Percentiles rank a stretch among this genome's conserved stretches.
These are phyloP conservation scores for Boleophthalmus pectinirostris DNA, from an alignment of 2,113 vertebrate genomes.

Conservation along the genomic window DNA sequence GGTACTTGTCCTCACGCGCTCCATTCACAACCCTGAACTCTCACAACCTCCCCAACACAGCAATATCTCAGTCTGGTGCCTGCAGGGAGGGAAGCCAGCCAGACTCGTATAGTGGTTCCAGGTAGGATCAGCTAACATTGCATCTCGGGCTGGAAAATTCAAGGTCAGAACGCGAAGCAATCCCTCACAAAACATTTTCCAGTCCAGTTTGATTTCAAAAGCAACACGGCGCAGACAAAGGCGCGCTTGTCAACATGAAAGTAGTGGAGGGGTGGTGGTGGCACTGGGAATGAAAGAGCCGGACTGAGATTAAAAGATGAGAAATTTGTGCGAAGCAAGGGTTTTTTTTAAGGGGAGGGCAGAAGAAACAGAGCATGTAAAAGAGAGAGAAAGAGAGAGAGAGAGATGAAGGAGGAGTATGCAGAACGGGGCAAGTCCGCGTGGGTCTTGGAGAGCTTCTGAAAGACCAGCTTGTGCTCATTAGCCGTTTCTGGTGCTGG, in stretches of 20 bases:
- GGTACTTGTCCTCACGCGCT: constrained; percentile 13
- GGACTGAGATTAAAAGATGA: constrained; percentile 39
- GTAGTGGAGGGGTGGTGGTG: constrained; percentile 6
- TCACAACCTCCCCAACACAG: constrained; percentile 24
- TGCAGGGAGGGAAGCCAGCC: constrained; percentile 41
- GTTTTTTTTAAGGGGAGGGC: constrained; percentile 24
- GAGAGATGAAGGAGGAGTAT: constrained; percentile 1
- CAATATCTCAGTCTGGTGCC: constrained; percentile 32
- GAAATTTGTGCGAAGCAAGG: constrained; percentile 33
- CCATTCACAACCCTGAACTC: constrained; percentile 22
- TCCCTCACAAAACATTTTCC: constrained; percentile 45
- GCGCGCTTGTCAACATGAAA: constrained; percentile 39
- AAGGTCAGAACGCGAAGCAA: constrained; percentile 64
- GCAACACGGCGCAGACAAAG: constrained; percentile 49
- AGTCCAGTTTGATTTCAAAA: constrained; percentile 39
- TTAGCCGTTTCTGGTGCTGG: constrained; percentile 65
- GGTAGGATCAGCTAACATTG: constrained; percentile 61
- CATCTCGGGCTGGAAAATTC: constrained; percentile 48
- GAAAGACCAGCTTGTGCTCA: constrained; percentile 63
- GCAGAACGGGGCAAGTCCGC: constrained; percentile 26
- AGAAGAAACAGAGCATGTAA: constrained; percentile 20
- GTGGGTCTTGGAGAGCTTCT: constrained; percentile 46
- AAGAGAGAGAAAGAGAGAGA: background rate
- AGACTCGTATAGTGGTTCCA: constrained; percentile 42
- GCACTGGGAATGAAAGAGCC: constrained; percentile 16